Evolutionary conservation across 2,888 invertebrate species (phyloP), one percentile per base, ranked within the genome.

Genomic region (Erebia epiphron): DNA sequence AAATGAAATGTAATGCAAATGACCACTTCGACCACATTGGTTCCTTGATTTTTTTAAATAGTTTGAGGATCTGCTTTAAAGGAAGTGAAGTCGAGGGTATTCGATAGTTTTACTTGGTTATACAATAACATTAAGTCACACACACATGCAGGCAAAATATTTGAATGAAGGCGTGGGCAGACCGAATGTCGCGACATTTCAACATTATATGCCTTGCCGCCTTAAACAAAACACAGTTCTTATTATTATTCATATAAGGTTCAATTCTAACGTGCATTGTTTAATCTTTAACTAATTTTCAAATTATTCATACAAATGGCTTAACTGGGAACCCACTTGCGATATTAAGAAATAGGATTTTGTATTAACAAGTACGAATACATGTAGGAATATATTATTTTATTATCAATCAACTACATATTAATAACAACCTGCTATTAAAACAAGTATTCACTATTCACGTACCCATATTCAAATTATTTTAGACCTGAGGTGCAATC

Each of bases 131-230:
- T 67, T 58, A 49, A 58, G 21, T 60, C 58, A 67, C 73, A 70
- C 78, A 78, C 77, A 80, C 78, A 79, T 78, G 80, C 80, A 83
- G 77, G 80, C 78, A 80, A 77, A 79, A 82, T 81, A 81, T 82
- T 83, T 79, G 84, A 83, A 82, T 80, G 78, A 75, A 71, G 74
- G 91, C 90, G 92, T 91, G 91, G 91, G 91, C 80, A 87, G 84
- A 86, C 83, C 79, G 79, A 82, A 82, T 79, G 81, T 82, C 83
- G 82, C 86, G 90, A 88, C 89, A 89, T 91, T 91, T 87, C 83
- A 82, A 86, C 89, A 91, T 80, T 78, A 78, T 49, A 78, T 49
- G 67, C 72, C 46, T 21, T 49, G 64, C 72, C 46, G 18, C 21
- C 57, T 75, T 18, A 50, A 50, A 69, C 54, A 67, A 41, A 67